phyloP scores from a whole-genome alignment of 2,888 invertebrate species.

The Hyles lineata region DNA sequence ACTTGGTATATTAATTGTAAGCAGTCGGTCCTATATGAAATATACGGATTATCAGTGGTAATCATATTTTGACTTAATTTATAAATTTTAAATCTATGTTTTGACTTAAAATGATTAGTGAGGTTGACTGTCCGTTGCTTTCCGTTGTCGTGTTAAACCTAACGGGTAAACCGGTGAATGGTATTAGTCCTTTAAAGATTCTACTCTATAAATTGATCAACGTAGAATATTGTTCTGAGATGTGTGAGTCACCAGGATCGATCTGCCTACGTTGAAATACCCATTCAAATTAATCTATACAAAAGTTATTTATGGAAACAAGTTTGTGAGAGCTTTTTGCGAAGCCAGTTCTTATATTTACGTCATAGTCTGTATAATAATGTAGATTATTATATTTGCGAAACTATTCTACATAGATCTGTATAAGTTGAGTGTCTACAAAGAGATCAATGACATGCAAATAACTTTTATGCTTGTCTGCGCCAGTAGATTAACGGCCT shows the following conservation, averaged over 20 bases:
- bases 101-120: neutral
- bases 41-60: too few species aligned
- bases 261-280: slow-evolving; percentile 23
- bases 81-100: too few species aligned
- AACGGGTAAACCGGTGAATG: neutral
- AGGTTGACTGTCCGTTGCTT: neutral
- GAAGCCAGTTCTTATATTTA: slow-evolving; percentile 18
- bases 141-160: neutral
- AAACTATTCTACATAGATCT: slow-evolving; percentile 25
- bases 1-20: too few species aligned
- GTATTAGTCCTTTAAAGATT: neutral
- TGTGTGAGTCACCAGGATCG: slow-evolving; percentile 4
- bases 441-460: slow-evolving; percentile 26
- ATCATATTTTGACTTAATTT: too few species aligned
- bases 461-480: slow-evolving; percentile 1
- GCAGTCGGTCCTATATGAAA: too few species aligned
- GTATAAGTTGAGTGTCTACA: slow-evolving; percentile 17
- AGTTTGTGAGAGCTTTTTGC: slow-evolving; percentile 30
- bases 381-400: slow-evolving; percentile 8
- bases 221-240: too few species aligned
- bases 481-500: neutral
- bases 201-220: neutral
- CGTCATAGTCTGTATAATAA: slow-evolving; percentile 12
- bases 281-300: slow-evolving; percentile 24
- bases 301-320: slow-evolving; percentile 26